Conservation (phyloP, 1,140 invertebrate genomes). For the Lethrus apterus region DNA sequence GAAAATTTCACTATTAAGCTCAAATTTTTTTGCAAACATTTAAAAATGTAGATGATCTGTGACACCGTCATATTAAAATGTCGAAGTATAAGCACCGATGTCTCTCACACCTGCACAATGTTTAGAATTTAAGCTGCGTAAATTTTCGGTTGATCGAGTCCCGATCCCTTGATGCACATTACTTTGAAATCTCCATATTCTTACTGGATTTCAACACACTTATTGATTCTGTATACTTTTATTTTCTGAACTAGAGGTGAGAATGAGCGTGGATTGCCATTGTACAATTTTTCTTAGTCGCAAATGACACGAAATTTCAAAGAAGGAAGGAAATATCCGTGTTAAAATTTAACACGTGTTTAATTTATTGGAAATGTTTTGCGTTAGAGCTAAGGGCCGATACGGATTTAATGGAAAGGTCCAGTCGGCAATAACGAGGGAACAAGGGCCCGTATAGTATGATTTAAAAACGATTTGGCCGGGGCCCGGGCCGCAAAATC, state of each 20-base stretch:
- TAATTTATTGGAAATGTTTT: too few relatives aligned
- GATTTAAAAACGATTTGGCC: too few relatives aligned
- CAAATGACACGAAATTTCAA: background rate
- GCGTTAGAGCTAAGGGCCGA: too few relatives aligned
- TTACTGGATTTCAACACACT: conserved; percentile 22
- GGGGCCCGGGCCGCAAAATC: too few relatives aligned
- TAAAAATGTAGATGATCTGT: too few relatives aligned
- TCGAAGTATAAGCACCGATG: conserved; percentile 7
- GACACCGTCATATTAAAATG: too few relatives aligned
- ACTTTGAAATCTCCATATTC: conserved; percentile 25
- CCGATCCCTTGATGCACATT: conserved; percentile 23
- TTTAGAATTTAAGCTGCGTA: conserved; percentile 13
- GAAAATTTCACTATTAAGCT: too few relatives aligned
- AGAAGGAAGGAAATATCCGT: background rate
- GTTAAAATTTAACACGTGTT: background rate
- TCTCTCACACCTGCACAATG: conserved; percentile 11
- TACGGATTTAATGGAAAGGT: too few relatives aligned
- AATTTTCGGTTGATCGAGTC: conserved; percentile 8
- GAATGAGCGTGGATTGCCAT: background rate
- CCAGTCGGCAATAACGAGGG: too few relatives aligned
- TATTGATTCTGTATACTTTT: background rate
- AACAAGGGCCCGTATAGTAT: too few relatives aligned
- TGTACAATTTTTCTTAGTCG: background rate
- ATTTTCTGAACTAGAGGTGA: background rate
- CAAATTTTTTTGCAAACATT: too few relatives aligned